phyloP scores from a whole-genome alignment of 1,140 invertebrate genomes.

The Pogonus chalceus region DNA sequence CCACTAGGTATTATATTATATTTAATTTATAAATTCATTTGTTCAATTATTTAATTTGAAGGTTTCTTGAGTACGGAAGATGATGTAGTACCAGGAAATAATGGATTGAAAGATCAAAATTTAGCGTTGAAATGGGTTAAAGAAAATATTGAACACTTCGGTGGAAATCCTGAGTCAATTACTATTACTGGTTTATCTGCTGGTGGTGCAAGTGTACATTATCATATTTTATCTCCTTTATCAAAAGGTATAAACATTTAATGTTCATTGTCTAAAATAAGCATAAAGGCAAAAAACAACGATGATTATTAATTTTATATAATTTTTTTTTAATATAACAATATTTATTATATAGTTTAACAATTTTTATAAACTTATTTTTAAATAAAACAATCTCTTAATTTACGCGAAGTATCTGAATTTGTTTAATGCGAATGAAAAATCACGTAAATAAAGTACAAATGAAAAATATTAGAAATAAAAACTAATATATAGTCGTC shows the following conservation, averaged over 20 bases:
- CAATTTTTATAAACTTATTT: no score
- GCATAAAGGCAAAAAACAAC: no score
- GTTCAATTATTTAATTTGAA: constrained; percentile 16
- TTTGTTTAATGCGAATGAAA: no score
- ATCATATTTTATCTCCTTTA: constrained; percentile 47
- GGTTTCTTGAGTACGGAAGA: constrained; percentile 48
- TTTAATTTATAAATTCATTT: not conserved
- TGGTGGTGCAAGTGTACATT: constrained; percentile 44
- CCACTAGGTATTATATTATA: constrained; percentile 39
- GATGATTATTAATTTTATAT: no score
- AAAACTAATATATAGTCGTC: no score
- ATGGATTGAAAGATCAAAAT: constrained; percentile 51
- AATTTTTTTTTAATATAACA: no score
- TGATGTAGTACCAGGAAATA: constrained; percentile 43
- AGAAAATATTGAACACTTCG: constrained; percentile 44
- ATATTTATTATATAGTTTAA: no score
- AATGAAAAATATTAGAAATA: no score
- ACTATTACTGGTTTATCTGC: constrained; percentile 43
- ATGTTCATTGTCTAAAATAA: not conserved
- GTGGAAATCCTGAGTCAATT: constrained; percentile 41
- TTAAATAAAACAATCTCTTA: no score
- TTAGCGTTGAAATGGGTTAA: constrained; percentile 48
- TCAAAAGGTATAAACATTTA: constrained; percentile 41
- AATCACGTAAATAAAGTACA: no score
- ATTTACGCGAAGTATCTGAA: no score